phyloP scores from a whole-genome alignment of 2,113 vertebrate species.

The Leucosticte australis region DNA sequence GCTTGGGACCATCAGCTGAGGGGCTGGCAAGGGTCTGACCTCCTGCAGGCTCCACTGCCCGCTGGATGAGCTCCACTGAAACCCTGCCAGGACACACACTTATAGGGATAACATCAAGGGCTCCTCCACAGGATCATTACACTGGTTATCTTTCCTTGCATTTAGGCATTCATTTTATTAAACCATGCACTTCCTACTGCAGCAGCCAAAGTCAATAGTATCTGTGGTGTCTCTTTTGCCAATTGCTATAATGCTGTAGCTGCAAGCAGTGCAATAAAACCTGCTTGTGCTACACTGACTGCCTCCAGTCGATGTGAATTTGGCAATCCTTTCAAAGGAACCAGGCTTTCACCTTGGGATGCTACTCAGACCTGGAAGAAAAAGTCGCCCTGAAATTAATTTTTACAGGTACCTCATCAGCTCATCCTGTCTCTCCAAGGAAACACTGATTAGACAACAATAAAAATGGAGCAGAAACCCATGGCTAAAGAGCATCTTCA shows the following conservation, averaged over 20 bases:
- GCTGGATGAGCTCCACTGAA: neutral
- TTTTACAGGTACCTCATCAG: neutral
- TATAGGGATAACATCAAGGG: accelerated
- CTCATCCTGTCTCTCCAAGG: neutral
- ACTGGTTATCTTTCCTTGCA: neutral
- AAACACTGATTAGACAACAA: neutral
- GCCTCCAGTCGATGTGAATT: neutral
- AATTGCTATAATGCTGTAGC: neutral
- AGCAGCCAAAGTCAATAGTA: neutral
- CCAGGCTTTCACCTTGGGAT: neutral
- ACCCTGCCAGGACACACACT: neutral
- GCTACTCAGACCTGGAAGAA: neutral
- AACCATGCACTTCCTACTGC: neutral
- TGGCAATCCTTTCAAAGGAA: neutral
- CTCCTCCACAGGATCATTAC: neutral
- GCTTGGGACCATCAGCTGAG: neutral
- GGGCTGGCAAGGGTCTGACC: neutral
- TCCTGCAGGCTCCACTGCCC: neutral
- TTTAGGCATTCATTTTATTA: neutral
- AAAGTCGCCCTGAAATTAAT: neutral
- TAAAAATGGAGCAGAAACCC: neutral
- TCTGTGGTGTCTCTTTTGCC: neutral
- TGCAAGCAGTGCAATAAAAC: conserved; percentile 26
- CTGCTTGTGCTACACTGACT: neutral
- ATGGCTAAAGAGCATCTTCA: neutral